Evolutionary conservation across 2,113 vertebrate species (phyloP).

Genomic region (Psammodynastes pulverulentus): DNA sequence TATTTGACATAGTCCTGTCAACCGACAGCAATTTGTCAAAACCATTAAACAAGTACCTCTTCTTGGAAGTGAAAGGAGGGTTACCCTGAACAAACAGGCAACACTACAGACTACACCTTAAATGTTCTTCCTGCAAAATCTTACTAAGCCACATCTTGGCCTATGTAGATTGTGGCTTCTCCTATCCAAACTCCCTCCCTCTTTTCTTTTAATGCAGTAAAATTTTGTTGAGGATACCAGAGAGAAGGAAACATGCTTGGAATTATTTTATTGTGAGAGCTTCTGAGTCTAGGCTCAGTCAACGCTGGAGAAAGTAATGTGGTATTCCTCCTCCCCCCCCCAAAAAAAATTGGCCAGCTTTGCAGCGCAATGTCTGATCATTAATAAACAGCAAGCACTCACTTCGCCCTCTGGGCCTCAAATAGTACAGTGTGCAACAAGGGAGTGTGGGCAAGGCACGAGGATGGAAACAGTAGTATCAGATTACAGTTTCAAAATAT

Average conservation of each 20-base stretch:
- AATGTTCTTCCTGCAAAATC: constrained; percentile 56
- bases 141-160: constrained; percentile 30
- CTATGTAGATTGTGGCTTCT: constrained; percentile 38
- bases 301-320: constrained; percentile 45
- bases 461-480: constrained; percentile 72
- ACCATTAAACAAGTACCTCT: constrained; percentile 38
- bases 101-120: constrained; percentile 53
- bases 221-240: constrained; percentile 30
- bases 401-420: constrained; percentile 65
- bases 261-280: not conserved
- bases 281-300: constrained; percentile 13
- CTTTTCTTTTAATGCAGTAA: not conserved
- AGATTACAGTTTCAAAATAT: constrained; percentile 76
- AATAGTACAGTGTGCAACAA: constrained; percentile 68
- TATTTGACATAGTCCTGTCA: constrained; percentile 45
- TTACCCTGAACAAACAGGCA: constrained; percentile 51
- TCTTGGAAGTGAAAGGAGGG: constrained; percentile 40
- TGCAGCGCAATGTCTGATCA: constrained; percentile 53
- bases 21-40: constrained; percentile 46
- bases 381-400: constrained; percentile 63
- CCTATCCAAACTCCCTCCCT: not conserved
- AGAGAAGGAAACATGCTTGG: constrained; percentile 4
- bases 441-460: constrained; percentile 63
- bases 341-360: not conserved
- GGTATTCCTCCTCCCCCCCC: constrained; percentile 13